Conservation (phyloP, 2,113 vertebrate genomes). For the cattle (Bos taurus) region DNA sequence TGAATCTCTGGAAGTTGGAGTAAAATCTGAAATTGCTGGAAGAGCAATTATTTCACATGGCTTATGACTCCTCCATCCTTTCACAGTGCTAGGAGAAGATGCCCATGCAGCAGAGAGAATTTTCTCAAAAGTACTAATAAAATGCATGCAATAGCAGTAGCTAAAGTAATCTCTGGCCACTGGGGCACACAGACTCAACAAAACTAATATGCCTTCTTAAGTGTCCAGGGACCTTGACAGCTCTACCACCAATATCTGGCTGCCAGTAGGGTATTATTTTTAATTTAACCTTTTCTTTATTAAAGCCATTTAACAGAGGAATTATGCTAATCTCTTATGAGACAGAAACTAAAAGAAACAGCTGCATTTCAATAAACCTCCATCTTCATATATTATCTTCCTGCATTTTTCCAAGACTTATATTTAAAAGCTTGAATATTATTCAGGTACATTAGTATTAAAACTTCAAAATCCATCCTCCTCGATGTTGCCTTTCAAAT, state of each 20-base stretch:
- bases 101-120: background rate
- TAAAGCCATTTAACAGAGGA: background rate
- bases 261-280: background rate
- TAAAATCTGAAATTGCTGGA: constrained; percentile 35
- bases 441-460: background rate
- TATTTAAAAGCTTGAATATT: background rate
- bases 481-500: background rate
- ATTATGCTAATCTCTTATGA: background rate
- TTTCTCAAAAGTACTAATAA: background rate
- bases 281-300: background rate
- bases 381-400: background rate
- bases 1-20: constrained; percentile 37
- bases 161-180: background rate
- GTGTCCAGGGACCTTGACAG: background rate
- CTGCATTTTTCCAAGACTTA: background rate
- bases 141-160: background rate
- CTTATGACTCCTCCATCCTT: background rate
- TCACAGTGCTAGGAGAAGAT: background rate
- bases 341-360: background rate
- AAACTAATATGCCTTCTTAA: background rate
- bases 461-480: background rate
- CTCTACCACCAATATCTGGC: background rate
- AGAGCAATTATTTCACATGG: background rate
- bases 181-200: background rate
- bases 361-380: background rate